Evolutionary conservation across 1,140 invertebrate species (phyloP).

Genomic region (Stegodyphus dumicola): DNA sequence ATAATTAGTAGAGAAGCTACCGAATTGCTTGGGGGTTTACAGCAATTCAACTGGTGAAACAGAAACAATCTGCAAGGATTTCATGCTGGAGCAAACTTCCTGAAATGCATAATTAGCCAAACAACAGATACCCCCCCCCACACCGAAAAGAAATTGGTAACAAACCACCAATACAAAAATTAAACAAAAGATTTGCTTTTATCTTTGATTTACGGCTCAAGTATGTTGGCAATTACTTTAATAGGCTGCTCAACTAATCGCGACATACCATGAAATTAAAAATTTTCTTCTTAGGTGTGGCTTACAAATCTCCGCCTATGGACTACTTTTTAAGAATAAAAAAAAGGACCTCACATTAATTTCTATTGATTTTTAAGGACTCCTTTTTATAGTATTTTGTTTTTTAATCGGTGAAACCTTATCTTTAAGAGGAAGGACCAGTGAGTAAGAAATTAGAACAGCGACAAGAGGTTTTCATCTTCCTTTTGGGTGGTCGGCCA

Average conservation of each 20-base stretch:
- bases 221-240: conserved; percentile 35
- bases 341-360: conserved; percentile 21
- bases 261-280: conserved; percentile 2
- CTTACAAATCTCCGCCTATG: conserved; percentile 14
- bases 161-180: no score
- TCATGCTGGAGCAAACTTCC: no score
- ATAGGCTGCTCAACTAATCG: neutral
- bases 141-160: no score
- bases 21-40: no score
- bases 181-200: no score
- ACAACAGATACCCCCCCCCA: no score
- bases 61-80: no score
- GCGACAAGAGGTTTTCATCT: conserved; percentile 16
- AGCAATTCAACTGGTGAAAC: no score
- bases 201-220: neutral
- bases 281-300: conserved; percentile 9
- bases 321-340: neutral
- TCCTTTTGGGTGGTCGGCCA: conserved; percentile 36
- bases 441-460: conserved; percentile 4
- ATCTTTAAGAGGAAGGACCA: conserved; percentile 5
- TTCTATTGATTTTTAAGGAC: neutral
- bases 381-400: conserved; percentile 1
- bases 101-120: no score
- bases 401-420: conserved; percentile 4
- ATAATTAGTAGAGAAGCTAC: no score